Conservation (phyloP, 2,888 invertebrate genomes). For the Hoplodrina ambigua region DNA sequence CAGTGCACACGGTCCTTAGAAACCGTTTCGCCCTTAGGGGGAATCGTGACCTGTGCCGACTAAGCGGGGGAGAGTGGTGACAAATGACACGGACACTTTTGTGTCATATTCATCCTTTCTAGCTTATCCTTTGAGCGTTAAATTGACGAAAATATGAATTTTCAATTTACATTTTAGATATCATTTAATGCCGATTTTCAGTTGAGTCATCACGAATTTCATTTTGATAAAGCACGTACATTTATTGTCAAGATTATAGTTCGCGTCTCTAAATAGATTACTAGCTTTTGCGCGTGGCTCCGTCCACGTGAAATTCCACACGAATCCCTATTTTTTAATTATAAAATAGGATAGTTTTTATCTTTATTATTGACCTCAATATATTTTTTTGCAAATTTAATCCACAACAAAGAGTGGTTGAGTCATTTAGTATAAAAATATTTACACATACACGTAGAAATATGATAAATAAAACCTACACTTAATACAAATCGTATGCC, state of each 20-base stretch:
- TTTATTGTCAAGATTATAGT: not conserved
- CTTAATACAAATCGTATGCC: constrained; percentile 7
- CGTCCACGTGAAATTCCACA: no score
- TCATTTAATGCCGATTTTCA: constrained; percentile 10
- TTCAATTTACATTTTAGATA: constrained; percentile 19
- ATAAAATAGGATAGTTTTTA: no score
- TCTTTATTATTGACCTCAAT: no score
- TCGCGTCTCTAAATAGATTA: no score
- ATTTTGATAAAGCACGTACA: constrained; percentile 1
- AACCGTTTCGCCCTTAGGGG: constrained; percentile 62
- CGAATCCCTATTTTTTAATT: no score
- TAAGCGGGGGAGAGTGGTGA: constrained; percentile 58
- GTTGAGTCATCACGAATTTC: constrained; percentile 11
- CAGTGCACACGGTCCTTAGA: constrained; percentile 60
- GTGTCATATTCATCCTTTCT: constrained; percentile 46
- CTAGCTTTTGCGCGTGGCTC: no score
- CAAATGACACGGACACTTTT: constrained; percentile 65
- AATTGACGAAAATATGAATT: constrained; percentile 43
- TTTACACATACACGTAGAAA: no score
- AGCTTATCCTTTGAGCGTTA: constrained; percentile 30
- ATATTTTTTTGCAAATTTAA: no score
- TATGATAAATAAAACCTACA: not conserved
- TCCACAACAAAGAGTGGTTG: no score
- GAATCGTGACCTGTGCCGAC: constrained; percentile 69
- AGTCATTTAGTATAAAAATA: no score